Evolutionary conservation across 2,888 invertebrate species (phyloP).

Genomic region (Drosophila anomelani): DNA sequence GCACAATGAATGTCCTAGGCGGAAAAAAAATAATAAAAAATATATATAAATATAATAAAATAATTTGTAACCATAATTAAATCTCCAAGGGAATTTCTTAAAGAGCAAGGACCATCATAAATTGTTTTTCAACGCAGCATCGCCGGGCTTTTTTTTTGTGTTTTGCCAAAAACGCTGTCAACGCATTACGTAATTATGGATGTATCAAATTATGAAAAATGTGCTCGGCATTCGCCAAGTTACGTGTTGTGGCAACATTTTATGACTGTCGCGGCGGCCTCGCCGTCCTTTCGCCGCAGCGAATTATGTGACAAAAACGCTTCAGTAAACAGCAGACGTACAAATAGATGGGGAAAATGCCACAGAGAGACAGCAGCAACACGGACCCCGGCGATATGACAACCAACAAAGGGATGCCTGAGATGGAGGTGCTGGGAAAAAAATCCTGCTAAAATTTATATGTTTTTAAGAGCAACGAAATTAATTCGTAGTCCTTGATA

Average conservation of each 20-base stretch:
- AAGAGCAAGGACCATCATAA: constrained; percentile 24
- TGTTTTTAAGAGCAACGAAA: not conserved
- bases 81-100: constrained; percentile 19
- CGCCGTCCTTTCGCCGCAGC: constrained; percentile 46
- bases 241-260: constrained; percentile 71
- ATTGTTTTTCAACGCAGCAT: constrained; percentile 20
- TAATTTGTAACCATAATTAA: constrained; percentile 17
- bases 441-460: not conserved
- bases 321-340: constrained; percentile 52
- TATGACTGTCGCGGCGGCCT: constrained; percentile 57
- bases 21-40: not conserved
- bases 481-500: not conserved
- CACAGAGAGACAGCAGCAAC: constrained; percentile 35
- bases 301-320: constrained; percentile 57
- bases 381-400: constrained; percentile 32
- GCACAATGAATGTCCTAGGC: constrained; percentile 10
- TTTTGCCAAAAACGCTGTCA: constrained; percentile 56
- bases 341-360: constrained; percentile 36
- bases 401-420: constrained; percentile 17
- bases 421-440: constrained; percentile 8
- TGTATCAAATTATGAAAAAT: constrained; percentile 76
- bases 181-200: constrained; percentile 76
- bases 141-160: constrained; percentile 16
- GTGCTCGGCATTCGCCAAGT: constrained; percentile 47
- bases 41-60: constrained; percentile 1